Evolutionary conservation across 2,113 vertebrate genomes (phyloP).

Genomic region (Ictidomys tridecemlineatus): DNA sequence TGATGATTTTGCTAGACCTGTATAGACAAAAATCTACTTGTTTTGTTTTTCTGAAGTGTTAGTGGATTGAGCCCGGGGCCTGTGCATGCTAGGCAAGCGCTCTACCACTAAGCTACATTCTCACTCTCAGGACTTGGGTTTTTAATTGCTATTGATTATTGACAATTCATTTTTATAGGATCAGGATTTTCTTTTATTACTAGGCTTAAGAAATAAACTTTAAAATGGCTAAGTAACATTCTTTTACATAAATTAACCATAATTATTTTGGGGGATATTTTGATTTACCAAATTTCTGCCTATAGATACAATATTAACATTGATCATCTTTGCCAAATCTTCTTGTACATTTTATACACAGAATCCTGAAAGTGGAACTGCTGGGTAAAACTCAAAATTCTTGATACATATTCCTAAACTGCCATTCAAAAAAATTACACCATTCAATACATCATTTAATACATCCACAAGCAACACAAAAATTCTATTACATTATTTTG

Average conservation of each 20-base stretch:
- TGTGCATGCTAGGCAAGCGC: neutral
- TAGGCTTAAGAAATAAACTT: conserved; percentile 42
- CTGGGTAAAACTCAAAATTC: conserved; percentile 25
- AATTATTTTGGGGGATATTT: conserved; percentile 2
- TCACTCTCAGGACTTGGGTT: neutral
- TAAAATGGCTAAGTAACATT: conserved; percentile 11
- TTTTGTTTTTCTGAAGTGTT: neutral
- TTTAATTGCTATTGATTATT: neutral
- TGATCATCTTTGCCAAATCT: neutral
- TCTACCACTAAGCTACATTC: neutral
- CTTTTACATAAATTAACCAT: neutral
- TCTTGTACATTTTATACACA: neutral
- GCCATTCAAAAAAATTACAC: neutral
- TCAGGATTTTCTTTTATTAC: neutral
- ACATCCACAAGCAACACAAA: neutral
- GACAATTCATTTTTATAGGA: conserved; percentile 23
- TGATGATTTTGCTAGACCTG: conserved; percentile 5
- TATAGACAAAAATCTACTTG: neutral
- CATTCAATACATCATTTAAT: neutral
- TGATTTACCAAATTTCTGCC: conserved; percentile 23
- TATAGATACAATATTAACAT: neutral
- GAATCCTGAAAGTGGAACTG: conserved; percentile 8
- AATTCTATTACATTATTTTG: conserved; percentile 34
- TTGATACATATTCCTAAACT: conserved; percentile 9
- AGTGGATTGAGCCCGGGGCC: neutral